Base-by-base conservation (phyloP, 1,140 invertebrate species). In the Pararge aegeria region DNA sequence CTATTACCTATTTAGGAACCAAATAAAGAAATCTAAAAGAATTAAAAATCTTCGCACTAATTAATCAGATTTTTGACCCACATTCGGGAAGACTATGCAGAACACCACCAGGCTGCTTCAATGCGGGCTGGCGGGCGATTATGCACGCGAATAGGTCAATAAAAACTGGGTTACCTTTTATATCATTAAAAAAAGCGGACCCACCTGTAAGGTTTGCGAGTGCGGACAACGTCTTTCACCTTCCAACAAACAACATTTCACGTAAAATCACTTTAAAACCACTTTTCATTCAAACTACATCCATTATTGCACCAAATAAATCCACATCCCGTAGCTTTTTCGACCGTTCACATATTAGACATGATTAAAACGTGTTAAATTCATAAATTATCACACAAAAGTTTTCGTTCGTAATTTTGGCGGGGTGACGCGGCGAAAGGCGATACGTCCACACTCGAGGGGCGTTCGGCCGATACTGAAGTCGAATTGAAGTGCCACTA, bases 371-470 rank as follows among this genome's bases (percentile, higher is more conserved):
- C 30, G 3, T 3, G 3, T 12, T 6, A 12, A n/a, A 34, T 34
- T 12, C 7, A 1, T 0, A 34, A 34, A 12, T 6, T 34, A 1
- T 34, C 9, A 10, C 7, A 34, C 10, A 46, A 44, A 55, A 46
- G 53, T 55, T 55, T 27, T 46, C 53, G 44, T 50, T 53, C 64
- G 64, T 58, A 61, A 46, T 57, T 55, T 58, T 61, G 58, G 59
- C 59, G 64, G 57, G 64, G 61, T 27, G 59, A 42, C 46, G 21
- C 13, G 15, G 2, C 21, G 21, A 19, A 16, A 16, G 29, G 19
- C 5, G 2, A 51, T 5, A 66, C 51, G 50, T 29, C 58, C 64
- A 30, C 37, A 18, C 44, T n/a, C 9, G 2, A 5, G 27, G 27
- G 48, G 64, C 55, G 12, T 55, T 50, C 24, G 52, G 55, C 42